Base-by-base conservation (phyloP, 1,140 invertebrate genomes). In the Drosophila dunni region DNA sequence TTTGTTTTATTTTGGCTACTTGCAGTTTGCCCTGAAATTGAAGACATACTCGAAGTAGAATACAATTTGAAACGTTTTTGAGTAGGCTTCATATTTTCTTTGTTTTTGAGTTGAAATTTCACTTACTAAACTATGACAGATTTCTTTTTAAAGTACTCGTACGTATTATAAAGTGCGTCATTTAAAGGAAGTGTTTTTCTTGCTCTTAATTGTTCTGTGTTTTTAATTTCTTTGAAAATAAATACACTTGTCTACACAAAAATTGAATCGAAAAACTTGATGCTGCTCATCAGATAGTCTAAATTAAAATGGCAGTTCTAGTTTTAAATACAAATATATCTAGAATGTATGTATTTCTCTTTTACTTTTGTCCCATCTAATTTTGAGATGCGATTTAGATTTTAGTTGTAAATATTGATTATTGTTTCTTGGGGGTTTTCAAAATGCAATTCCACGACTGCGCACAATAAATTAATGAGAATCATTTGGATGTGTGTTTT, bases 301-400 rank as follows among this genome's bases (percentile, higher is more conserved):
- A 89, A 88, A 79, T 88, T 75, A 88, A 88, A 88, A 88, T 88
- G 83, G 83, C 83, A 88, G 83, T 89, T 82, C 74, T 85, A 50
- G 46, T 78, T 40, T 66, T 68, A 10, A 56, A 46, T 65, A 57
- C 51, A 70, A 66, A 66, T 73, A 64, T 67, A 66, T 63, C 60
- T 33, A 53, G 36, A 70, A 57, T 46, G 33, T 29, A 29, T 75
- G 64, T 51, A 24, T 74, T 48, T 51, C 38, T 34, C 17, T 46
- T 36, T 74, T 48, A 44, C 38, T 34, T 29, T 46, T 36, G 42
- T 74, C 29, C 24, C 56, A 57, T 57, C 48, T 17, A 38, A 51
- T 48, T 53, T 45, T 3, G 9, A 48, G 10, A 40, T 48, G 40
- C 56, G 38, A n/a, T 33, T 46, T 29, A 33, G 17, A 20, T 58